Evolutionary conservation across 30 jellyfish, hydroid and myxozoan species (phyloP).

Genomic region (Hydra vulgaris): DNA sequence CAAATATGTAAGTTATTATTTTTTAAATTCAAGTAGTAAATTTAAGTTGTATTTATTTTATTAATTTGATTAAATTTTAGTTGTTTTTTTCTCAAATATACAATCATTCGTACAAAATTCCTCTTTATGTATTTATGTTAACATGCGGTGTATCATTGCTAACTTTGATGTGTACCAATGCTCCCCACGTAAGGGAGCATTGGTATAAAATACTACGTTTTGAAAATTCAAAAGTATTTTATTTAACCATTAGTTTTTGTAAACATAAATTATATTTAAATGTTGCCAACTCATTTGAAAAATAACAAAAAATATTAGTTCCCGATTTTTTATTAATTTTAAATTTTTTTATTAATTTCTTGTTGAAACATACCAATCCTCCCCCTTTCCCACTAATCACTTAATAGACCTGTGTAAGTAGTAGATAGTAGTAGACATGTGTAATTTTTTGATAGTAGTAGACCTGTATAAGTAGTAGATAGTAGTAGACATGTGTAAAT

Average conservation of each 20-base stretch:
- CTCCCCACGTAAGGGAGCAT: not conserved
- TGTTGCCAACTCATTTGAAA: not conserved
- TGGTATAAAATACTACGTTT: not conserved
- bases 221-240: not conserved
- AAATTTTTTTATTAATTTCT: not conserved
- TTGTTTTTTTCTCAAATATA: no score
- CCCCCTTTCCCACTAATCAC: not conserved
- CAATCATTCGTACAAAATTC: no score
- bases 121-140: not conserved
- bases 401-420: no score
- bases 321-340: not conserved
- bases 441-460: no score
- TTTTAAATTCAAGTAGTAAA: no score
- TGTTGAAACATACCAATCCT: not conserved
- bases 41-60: no score
- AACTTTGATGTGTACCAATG: not conserved
- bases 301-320: not conserved
- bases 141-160: not conserved
- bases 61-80: no score
- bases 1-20: no score
- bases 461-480: no score
- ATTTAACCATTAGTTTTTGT: not conserved
- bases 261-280: not conserved
- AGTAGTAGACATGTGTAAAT: no score
- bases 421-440: no score